Base-by-base conservation (phyloP, 2,888 invertebrate species). In the Pharmacophagus antenor region DNA sequence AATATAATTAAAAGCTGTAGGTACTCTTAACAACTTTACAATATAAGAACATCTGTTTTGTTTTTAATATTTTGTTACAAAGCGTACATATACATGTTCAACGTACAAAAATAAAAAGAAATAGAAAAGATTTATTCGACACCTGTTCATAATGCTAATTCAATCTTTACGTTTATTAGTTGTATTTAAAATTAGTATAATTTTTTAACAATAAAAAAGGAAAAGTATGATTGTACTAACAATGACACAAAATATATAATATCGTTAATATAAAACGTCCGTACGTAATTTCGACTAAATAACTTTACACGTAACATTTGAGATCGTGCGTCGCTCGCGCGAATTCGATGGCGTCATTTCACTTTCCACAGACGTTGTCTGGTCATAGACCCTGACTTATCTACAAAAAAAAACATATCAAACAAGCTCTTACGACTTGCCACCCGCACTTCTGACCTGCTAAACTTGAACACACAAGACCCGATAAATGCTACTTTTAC, bases 331-430 rank as follows among this genome's bases (percentile, higher is more conserved):
- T 17, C 17, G 18, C 21, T 17, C 17, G 46, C 18, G 46, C 20
- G 46, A 18, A 21, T 20, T 37, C 7, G 17, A 49, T 41, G 48
- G 5, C 18, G 46, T 47, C 23, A 56, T 41, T 49, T 49, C 48
- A 56, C 56, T 56, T 56, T 56, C 25, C 18, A 56, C 47, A 47
- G 10, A 20, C 31, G 37, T 22, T 18, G 41, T 41, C 23, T 56
- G 56, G 56, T 49, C 56, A 56, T 48, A 56, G 56, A 56, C 56
- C 49, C 41, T 22, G 48, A 49, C 37, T 47, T 48, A 49, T 12
- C 37, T 18, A 49, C 48, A 31, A 22, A 56, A 56, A 23, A n/a
- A n/a, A n/a, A n/a, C n/a, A n/a, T n/a, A 17, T 41, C 22, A 22
- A 41, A 48, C 37, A 21, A 47, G 37, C 48, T 56, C 15, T 17